Conservation (phyloP, 1,140 invertebrate genomes). For the Reticulitermes speratus region DNA sequence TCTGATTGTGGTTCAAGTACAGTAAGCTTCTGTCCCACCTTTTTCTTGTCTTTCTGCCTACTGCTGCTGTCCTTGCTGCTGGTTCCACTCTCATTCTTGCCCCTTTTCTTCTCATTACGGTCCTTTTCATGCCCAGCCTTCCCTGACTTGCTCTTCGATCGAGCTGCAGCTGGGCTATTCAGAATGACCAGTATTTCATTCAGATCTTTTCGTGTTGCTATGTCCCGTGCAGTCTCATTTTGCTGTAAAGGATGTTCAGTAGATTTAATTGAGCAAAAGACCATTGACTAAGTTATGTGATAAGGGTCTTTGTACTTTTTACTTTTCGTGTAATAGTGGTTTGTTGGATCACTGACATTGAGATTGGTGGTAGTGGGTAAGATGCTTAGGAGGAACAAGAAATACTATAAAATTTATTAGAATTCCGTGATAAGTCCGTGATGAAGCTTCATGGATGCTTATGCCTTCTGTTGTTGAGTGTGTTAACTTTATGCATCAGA, state of each 20-base stretch:
- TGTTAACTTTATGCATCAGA: no score
- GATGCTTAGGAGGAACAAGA: no score
- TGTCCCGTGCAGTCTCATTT: conserved; percentile 86
- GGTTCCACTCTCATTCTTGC: conserved; percentile 46
- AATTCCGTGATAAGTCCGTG: no score
- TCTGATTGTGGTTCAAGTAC: no score
- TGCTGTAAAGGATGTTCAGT: conserved; percentile 54
- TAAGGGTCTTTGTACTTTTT: no score
- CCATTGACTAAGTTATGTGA: no score
- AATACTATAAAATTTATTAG: no score
- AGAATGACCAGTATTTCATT: conserved; percentile 78
- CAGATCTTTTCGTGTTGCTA: conserved; percentile 82
- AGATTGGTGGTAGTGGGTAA: no score
- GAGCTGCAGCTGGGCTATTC: conserved; percentile 56
- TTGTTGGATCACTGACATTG: no score
- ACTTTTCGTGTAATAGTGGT: no score
- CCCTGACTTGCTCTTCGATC: conserved; percentile 37
- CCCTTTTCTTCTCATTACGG: conserved; percentile 45
- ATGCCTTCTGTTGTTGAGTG: no score
- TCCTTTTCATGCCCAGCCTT: conserved; percentile 48
- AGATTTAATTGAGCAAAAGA: neutral
- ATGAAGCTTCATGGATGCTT: no score
- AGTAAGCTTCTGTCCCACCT: neutral
- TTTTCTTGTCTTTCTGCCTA: conserved; percentile 39
- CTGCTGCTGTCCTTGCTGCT: conserved; percentile 51